phyloP scores from a whole-genome alignment of 2,797 vertebrate species.

The Chelidonichthys spinosus region DNA sequence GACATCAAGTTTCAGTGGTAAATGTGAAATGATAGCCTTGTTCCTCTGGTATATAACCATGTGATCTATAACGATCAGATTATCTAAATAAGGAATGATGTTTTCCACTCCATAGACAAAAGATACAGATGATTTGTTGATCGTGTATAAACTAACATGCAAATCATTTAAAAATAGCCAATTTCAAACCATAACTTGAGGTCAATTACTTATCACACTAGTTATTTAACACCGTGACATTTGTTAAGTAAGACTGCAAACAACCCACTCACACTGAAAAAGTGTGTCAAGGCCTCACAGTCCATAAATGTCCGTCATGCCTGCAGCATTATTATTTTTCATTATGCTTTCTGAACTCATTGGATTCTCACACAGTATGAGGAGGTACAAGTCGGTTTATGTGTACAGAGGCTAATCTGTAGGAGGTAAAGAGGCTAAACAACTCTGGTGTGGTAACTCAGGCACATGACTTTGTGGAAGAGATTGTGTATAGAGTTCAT shows the following conservation, averaged over 20 bases:
- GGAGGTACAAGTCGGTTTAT: conserved; percentile 20
- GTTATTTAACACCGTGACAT: background rate
- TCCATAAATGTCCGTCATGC: conserved; percentile 5
- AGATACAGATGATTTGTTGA: background rate
- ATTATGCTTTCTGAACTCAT: conserved; percentile 18
- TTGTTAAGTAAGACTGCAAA: background rate
- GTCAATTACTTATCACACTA: background rate
- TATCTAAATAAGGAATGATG: background rate
- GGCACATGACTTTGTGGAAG: conserved; percentile 14
- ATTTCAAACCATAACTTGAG: background rate
- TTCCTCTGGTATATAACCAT: background rate
- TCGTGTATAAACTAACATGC: background rate
- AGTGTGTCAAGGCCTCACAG: conserved; percentile 18
- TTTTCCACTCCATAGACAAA: conserved; percentile 6
- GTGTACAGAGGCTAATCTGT: conserved; percentile 38
- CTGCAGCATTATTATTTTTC: conserved; percentile 16
- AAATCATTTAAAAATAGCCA: background rate
- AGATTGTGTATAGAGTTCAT: conserved; percentile 17
- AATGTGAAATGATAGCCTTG: background rate
- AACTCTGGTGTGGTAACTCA: conserved; percentile 15
- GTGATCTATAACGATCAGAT: background rate
- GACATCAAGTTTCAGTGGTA: background rate
- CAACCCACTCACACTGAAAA: conserved; percentile 34
- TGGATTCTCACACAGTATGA: conserved; percentile 14
- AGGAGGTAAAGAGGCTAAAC: conserved; percentile 28